phyloP scores from a whole-genome alignment of 1,140 invertebrate species.

The Parapsyche elsis region DNA sequence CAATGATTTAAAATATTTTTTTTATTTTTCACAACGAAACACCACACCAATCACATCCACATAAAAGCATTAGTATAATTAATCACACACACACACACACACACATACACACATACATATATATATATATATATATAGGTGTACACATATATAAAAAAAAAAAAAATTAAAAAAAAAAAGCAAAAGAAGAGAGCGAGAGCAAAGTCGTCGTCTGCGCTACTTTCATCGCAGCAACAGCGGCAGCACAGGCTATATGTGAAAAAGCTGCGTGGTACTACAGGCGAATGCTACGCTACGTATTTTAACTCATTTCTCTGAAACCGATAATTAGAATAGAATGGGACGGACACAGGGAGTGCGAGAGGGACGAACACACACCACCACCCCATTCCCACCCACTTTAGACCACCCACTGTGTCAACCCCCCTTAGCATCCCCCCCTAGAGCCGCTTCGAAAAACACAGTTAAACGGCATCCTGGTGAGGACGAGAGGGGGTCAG shows the following conservation, averaged over 20 bases:
- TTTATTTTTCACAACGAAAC: too few species aligned
- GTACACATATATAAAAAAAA: neutral
- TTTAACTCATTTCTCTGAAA: constrained; percentile 57
- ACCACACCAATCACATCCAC: too few species aligned
- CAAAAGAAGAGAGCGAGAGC: neutral
- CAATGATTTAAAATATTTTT: too few species aligned
- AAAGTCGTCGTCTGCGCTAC: neutral
- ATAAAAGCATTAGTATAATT: too few species aligned
- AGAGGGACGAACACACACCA: constrained; percentile 42
- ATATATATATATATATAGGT: too few species aligned
- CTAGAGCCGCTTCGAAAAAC: constrained; percentile 32
- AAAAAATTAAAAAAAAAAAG: neutral
- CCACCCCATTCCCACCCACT: neutral
- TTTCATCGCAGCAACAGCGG: too few species aligned
- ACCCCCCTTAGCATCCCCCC: neutral
- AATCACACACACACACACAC: too few species aligned
- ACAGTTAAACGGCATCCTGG: constrained; percentile 41
- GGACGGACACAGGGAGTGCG: constrained; percentile 48
- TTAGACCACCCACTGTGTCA: neutral
- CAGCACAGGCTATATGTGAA: constrained; percentile 47
- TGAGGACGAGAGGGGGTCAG: neutral
- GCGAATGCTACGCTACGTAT: constrained; percentile 54
- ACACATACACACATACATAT: too few species aligned
- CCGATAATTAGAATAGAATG: constrained; percentile 57
- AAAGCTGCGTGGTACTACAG: constrained; percentile 53